Evolutionary conservation across 2,113 vertebrate genomes (phyloP), one percentile per base, ranked within the genome.

Genomic region (Cromileptes altivelis): DNA sequence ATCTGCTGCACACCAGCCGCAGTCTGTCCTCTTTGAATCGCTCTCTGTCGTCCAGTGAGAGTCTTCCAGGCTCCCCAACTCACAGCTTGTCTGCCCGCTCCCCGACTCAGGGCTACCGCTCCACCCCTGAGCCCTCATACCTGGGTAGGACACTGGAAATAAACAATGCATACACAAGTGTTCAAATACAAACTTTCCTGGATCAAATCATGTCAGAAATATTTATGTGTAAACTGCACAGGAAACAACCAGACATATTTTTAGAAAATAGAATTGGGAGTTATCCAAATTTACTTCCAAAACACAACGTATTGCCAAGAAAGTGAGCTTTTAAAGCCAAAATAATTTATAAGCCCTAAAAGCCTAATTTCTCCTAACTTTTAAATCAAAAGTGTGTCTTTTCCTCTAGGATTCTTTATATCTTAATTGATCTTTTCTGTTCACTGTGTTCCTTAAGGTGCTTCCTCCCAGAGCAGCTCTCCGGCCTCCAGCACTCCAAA

Each of bases 401-500:
- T 75, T 71, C 27, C 25, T 70, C 33, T 15, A 13, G 64, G 15
- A 56, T 67, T 53, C 1, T 23, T 10, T 45, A 17, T 55, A 56
- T 77, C n/a, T 60, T 49, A 55, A 18, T 56, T 33, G 12, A 76
- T 78, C 6, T 58, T 65, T 56, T 67, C 71, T 90, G 37, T 12
- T 64, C 15, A 76, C 56, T 69, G 62, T 15, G 58, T 50, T 70
- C 57, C 30, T 77, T 33, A 75, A 97, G 97, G 97, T 56, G 95
- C 96, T 25, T 98, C 97, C 0, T 97, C 97, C 7, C 97, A 97
- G 92, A 97, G 96, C 94, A 97, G 97, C 90, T 98, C 97, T 45
- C 96, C 97, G 0, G 96, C 96, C 37, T 97, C 97, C 23, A 98
- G 97, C 92, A 97, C 97, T 1, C 97, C 97, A 53, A 98, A 98